Conservation (phyloP, 2,797 vertebrate genomes). For the Diceros bicornis region DNA sequence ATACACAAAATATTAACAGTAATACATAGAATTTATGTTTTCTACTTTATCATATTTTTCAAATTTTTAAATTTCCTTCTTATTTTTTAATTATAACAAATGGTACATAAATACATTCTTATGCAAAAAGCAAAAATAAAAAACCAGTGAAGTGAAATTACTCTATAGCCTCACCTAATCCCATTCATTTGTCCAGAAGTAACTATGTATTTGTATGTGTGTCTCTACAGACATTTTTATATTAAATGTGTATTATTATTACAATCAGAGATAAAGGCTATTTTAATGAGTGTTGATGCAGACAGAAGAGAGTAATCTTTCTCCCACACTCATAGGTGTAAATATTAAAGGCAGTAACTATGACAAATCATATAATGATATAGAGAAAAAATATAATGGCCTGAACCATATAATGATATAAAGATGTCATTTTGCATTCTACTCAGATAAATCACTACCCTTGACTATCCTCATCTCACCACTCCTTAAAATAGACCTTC, state of each 20-base stretch:
- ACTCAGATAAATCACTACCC: background rate
- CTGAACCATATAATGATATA: background rate
- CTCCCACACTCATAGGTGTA: background rate
- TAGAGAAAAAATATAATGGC: background rate
- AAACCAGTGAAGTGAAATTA: background rate
- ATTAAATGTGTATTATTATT: background rate
- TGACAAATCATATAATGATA: background rate
- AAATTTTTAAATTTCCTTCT: background rate
- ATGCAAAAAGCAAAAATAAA: background rate
- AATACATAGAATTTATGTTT: background rate
- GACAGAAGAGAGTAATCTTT: background rate
- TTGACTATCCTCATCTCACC: background rate
- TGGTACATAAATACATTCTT: background rate
- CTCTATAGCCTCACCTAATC: background rate
- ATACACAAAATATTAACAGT: background rate
- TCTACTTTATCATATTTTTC: background rate
- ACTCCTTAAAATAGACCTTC: background rate
- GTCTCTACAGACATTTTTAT: background rate
- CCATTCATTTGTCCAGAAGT: background rate
- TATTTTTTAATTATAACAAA: constrained; percentile 47
- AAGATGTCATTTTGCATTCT: background rate
- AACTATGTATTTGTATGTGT: background rate
- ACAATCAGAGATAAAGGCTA: background rate
- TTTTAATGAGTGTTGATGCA: background rate
- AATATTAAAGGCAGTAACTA: background rate